These are phyloP conservation scores for Eidolon dupreanum DNA, from an alignment of 2,797 vertebrate species.

Conservation along the genomic window DNA sequence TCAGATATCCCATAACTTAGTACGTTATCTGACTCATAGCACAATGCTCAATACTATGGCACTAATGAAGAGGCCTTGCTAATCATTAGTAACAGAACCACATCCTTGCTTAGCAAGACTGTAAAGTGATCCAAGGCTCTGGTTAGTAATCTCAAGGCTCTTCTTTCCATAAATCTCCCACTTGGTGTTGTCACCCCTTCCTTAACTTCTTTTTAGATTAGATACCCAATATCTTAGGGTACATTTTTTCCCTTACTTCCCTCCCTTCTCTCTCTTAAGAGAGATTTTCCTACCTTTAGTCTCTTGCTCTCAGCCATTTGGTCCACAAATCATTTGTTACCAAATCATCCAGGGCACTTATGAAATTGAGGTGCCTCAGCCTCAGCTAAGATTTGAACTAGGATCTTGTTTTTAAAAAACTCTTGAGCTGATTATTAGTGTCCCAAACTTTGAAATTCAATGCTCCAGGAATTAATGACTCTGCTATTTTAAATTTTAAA, in stretches of 20 bases:
- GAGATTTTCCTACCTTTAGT: neutral
- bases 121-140: neutral
- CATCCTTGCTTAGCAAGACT: neutral
- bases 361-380: neutral
- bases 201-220: neutral
- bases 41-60: neutral
- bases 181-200: neutral
- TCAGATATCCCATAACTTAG: neutral
- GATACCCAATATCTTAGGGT: neutral
- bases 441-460: neutral
- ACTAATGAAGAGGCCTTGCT: neutral
- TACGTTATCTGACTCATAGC: too few species aligned
- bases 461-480: neutral
- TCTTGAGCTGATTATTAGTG: neutral
- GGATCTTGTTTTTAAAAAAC: neutral
- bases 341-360: neutral
- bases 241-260: neutral
- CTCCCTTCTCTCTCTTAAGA: neutral
- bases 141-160: neutral
- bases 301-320: neutral
- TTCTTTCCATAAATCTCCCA: neutral
- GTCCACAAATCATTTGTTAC: neutral
- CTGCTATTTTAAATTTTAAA: neutral
- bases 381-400: neutral
- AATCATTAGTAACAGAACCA: neutral